Percentiles rank a stretch among this genome's conserved stretches.
Evolutionary conservation across 2,888 invertebrate species (phyloP).

Genomic region (Drosophila pseudotakahashii): DNA sequence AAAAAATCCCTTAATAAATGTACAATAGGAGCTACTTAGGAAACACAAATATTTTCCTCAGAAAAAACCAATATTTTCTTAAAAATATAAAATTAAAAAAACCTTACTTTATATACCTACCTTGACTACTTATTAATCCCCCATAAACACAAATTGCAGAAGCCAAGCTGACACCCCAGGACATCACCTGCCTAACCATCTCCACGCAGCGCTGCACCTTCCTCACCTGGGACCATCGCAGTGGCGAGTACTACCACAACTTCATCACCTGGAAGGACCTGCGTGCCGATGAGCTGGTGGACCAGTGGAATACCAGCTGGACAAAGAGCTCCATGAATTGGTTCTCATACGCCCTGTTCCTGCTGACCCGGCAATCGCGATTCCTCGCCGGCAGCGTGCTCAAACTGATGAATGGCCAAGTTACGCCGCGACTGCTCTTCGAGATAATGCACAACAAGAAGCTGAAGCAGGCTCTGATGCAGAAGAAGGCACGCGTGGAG

Average conservation of each 20-base stretch:
- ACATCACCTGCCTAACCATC: conserved; percentile 92
- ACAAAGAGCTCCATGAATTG: conserved; percentile 87
- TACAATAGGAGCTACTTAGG: no score
- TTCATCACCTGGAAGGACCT: conserved; percentile 97
- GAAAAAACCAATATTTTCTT: no score
- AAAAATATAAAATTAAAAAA: no score
- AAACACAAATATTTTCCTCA: no score
- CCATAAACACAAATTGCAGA: conserved; percentile 84
- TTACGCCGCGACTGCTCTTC: conserved; percentile 91
- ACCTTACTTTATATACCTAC: not conserved
- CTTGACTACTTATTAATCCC: no score
- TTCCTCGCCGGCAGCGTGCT: conserved; percentile 94
- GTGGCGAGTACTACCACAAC: conserved; percentile 91
- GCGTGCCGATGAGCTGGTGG: conserved; percentile 89
- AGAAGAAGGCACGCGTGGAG: conserved; percentile 90
- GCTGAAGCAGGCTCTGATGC: conserved; percentile 87
- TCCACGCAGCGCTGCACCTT: conserved; percentile 93
- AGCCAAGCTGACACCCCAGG: conserved; percentile 87
- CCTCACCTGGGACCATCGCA: conserved; percentile 91
- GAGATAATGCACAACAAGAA: conserved; percentile 89
- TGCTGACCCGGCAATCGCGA: conserved; percentile 91
- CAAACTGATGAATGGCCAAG: conserved; percentile 93
- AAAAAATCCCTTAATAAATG: no score
- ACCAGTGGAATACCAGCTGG: conserved; percentile 91
- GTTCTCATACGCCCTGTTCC: conserved; percentile 87